Percentiles rank a stretch among this genome's conserved stretches.
Conservation (phyloP, 2,888 invertebrate species). For the Standfussiana lucernea region DNA sequence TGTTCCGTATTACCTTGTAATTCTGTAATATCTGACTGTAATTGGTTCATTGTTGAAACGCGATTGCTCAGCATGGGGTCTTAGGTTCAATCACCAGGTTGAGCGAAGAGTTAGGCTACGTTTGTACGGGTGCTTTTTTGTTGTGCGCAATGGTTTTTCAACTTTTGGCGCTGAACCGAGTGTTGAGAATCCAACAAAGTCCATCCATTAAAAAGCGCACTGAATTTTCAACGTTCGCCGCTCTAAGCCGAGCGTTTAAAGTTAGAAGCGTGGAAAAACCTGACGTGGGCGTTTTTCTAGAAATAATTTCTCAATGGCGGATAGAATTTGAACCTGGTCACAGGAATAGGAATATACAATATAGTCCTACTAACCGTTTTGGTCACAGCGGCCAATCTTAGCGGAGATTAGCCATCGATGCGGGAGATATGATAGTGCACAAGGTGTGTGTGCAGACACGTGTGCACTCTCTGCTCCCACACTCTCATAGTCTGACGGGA, state of each 20-base stretch:
- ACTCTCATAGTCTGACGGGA: too few species aligned
- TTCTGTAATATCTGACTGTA: constrained; percentile 20
- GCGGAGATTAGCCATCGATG: too few species aligned
- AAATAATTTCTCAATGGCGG: neutral
- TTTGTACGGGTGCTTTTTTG: neutral
- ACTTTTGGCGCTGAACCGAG: too few species aligned
- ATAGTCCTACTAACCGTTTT: too few species aligned
- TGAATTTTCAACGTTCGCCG: too few species aligned
- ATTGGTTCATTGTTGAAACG: constrained; percentile 17
- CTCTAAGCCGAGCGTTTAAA: neutral
- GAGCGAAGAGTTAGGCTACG: neutral
- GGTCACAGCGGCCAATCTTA: too few species aligned
- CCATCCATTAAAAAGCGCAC: too few species aligned
- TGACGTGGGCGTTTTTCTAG: neutral
- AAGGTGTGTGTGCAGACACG: too few species aligned
- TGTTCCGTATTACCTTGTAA: constrained; percentile 46
- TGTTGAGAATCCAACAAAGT: too few species aligned
- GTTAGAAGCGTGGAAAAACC: neutral
- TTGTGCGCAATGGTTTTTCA: neutral
- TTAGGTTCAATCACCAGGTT: neutral
- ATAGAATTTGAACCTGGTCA: neutral
- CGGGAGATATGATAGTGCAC: too few species aligned
- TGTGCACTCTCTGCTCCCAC: too few species aligned
- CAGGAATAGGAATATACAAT: neutral
- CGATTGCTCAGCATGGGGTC: neutral